A percentile compares a stretch with the other conserved stretches of the same genome.
phyloP scores from a whole-genome alignment of 1,140 invertebrate genomes.

The Zaprionus taronus region DNA sequence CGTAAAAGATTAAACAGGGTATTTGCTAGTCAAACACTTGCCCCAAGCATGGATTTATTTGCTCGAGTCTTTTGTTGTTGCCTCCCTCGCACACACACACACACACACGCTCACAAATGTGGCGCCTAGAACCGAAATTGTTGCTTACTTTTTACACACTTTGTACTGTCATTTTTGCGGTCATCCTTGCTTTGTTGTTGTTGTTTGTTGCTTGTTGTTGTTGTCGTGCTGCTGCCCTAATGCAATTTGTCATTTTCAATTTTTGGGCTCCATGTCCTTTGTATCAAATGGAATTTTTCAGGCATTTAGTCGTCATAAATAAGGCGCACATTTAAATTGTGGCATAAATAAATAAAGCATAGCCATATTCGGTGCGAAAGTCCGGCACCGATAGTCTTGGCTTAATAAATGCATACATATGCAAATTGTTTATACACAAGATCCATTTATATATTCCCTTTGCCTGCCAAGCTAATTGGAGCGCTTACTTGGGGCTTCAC shows the following conservation, averaged over 20 bases:
- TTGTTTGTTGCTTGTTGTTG: not conserved
- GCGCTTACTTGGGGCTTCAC: constrained; percentile 32
- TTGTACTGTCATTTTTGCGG: constrained; percentile 70
- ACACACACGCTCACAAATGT: constrained; percentile 58
- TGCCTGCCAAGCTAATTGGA: constrained; percentile 38
- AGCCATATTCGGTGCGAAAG: not conserved
- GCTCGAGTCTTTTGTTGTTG: constrained; percentile 36
- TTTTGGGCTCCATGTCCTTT: constrained; percentile 55
- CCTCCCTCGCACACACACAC: not conserved
- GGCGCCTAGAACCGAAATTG: constrained; percentile 47
- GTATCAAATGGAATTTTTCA: constrained; percentile 72
- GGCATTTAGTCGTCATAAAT: constrained; percentile 74
- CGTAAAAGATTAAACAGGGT: not conserved
- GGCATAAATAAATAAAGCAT: constrained; percentile 33
- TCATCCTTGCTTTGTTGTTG: constrained; percentile 38
- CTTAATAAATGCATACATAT: constrained; percentile 48
- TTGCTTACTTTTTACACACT: constrained; percentile 69
- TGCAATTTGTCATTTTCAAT: constrained; percentile 82
- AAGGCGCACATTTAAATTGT: constrained; percentile 62
- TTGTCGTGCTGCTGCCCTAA: constrained; percentile 45
- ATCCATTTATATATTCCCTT: constrained; percentile 28
- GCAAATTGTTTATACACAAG: constrained; percentile 61
- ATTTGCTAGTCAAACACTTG: not conserved
- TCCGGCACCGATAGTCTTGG: constrained; percentile 40
- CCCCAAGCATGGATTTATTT: not conserved